Evolutionary conservation across 2,797 vertebrate species (phyloP).

Genomic region (Sebastes steindachneri): DNA sequence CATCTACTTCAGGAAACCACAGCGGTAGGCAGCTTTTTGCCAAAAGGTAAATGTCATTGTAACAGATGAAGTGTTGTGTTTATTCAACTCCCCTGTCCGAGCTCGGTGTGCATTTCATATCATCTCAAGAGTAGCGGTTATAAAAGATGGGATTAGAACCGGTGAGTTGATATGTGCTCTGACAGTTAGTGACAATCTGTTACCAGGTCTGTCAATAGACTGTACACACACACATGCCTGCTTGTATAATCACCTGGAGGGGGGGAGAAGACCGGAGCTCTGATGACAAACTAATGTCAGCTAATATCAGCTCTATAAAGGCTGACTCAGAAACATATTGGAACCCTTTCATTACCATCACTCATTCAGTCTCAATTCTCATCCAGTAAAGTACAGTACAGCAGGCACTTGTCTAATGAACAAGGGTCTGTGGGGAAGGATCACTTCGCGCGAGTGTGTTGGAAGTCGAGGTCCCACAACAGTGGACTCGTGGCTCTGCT

Average conservation of each 20-base stretch:
- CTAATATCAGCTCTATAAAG: constrained; percentile 72
- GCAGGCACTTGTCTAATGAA: constrained; percentile 80
- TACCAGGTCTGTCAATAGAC: constrained; percentile 54
- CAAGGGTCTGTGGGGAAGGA: constrained; percentile 75
- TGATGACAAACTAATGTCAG: constrained; percentile 77
- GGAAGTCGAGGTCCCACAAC: constrained; percentile 77
- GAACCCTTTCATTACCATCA: constrained; percentile 78
- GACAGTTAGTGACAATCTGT: constrained; percentile 52
- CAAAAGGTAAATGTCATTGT: constrained; percentile 22
- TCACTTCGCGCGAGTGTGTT: constrained; percentile 73
- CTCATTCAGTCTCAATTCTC: constrained; percentile 73
- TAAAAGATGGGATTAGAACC: constrained; percentile 34
- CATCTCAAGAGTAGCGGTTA: constrained; percentile 4
- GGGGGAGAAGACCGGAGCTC: constrained; percentile 18
- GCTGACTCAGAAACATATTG: constrained; percentile 79
- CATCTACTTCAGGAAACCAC: constrained; percentile 66
- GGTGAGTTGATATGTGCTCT: constrained; percentile 30
- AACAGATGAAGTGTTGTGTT: constrained; percentile 24
- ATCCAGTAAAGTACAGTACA: constrained; percentile 65
- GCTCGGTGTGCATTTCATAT: constrained; percentile 10
- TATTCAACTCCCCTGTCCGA: constrained; percentile 26
- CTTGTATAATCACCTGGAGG: constrained; percentile 45
- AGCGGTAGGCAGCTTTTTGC: constrained; percentile 40
- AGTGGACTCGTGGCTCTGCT: constrained; percentile 78
- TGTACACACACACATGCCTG: constrained; percentile 18